Base-by-base conservation (phyloP, 2,888 invertebrate genomes). In the Cephus sareptanus region DNA sequence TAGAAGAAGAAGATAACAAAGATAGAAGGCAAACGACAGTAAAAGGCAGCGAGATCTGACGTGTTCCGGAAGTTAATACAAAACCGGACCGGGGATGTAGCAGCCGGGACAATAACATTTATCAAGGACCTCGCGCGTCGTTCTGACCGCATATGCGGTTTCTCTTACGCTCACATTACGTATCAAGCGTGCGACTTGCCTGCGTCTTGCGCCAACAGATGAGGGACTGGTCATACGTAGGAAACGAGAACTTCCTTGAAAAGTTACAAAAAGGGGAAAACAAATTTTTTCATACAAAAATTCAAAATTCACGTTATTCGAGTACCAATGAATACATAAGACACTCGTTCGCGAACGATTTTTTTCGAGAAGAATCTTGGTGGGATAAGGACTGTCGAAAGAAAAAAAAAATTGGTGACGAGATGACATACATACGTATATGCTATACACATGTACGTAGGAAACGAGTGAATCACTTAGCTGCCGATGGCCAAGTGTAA, bases 41-140 rank as follows among this genome's bases (percentile, higher is more conserved):
- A 56, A 0, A 23, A 56, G 23, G 9, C 23, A 56, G 23, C 23
- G 23, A 56, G 56, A 56, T 86, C 83, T 82, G 83, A 83, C 83
- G 85, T 83, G 85, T 85, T 82, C 87, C 87, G 89, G 89, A 89
- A 87, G 83, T 85, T 82, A 85, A 56, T 56, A 56, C n/a, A 6
- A 56, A 23, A 56, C 31, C 74, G 83, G 79, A 84, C 85, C 87
- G 85, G 87, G 88, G 86, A 85, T 88, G 84, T 81, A 85, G 84
- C 79, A 83, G 74, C 74, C 84, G 84, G 85, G 84, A 89, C 88
- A 88, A 87, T 87, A 88, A 88, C 84, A 85, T 87, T 89, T 89
- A 87, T 88, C 86, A 83, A 81, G 79, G 82, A 82, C 85, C 85
- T 86, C 83, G 86, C 77, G 76, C 79, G 73, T 80, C 80, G 79